Conservation (phyloP, 1,140 invertebrate genomes). For the Zaprionus taronus region DNA sequence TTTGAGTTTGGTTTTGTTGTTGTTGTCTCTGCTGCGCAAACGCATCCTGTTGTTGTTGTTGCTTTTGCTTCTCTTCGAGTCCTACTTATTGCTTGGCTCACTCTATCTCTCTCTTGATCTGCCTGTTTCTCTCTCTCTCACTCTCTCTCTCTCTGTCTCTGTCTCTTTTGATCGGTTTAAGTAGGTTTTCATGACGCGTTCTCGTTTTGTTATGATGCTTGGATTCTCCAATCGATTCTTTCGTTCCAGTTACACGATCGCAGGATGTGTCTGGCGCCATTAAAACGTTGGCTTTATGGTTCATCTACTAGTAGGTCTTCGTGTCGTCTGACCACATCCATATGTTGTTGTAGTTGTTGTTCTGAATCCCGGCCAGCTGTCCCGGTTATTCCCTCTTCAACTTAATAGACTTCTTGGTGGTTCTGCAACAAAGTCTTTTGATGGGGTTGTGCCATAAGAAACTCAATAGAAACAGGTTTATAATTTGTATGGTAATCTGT, state of each 20-base stretch:
- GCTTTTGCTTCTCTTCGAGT: slow-evolving; percentile 18
- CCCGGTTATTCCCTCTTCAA: slow-evolving; percentile 16
- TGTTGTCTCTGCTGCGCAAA: slow-evolving; percentile 65
- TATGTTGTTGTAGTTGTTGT: slow-evolving; percentile 11
- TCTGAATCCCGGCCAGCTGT: slow-evolving; percentile 18
- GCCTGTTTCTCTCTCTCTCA: slow-evolving; percentile 12
- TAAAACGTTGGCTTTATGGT: slow-evolving; percentile 54
- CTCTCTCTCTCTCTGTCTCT: slow-evolving; percentile 13
- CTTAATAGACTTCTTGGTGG: slow-evolving; percentile 32
- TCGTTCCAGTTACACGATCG: slow-evolving; percentile 50
- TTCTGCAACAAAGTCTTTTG: slow-evolving; percentile 52
- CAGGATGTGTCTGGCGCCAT: slow-evolving; percentile 64
- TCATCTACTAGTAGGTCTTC: slow-evolving; percentile 53
- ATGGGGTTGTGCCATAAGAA: slow-evolving; percentile 43
- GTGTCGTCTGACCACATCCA: slow-evolving; percentile 13
- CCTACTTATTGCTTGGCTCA: slow-evolving; percentile 54
- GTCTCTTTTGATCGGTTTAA: slow-evolving; percentile 17
- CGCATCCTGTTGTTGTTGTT: slow-evolving; percentile 73
- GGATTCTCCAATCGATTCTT: slow-evolving; percentile 58
- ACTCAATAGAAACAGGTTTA: slow-evolving; percentile 52
- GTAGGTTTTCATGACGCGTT: slow-evolving; percentile 59
- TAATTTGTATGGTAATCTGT: slow-evolving; percentile 28
- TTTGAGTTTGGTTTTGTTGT: slow-evolving; percentile 56
- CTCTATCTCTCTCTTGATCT: slow-evolving; percentile 18
- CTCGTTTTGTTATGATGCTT: slow-evolving; percentile 17